These are phyloP conservation scores for Corythaixoides concolor DNA, from an alignment of 2,113 vertebrate genomes.

Conservation along the genomic window DNA sequence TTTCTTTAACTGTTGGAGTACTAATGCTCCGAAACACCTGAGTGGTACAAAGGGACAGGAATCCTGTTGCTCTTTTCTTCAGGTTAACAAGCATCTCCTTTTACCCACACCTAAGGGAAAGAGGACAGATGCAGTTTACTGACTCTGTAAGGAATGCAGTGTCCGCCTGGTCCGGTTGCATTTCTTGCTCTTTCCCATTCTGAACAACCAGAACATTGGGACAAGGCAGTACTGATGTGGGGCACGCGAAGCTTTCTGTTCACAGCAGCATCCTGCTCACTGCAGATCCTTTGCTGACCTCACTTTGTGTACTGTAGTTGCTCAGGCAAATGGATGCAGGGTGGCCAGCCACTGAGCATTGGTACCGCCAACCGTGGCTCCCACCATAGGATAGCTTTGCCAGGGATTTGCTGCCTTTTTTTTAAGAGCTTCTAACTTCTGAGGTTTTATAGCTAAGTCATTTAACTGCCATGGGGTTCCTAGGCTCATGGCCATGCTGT, in stretches of 20 bases:
- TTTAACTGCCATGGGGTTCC: neutral
- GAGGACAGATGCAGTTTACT: neutral
- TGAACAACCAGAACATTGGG: neutral
- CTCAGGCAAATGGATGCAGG: neutral
- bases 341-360: neutral
- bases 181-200: neutral
- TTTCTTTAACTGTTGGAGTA: neutral
- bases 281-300: neutral
- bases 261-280: neutral
- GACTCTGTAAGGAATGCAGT: neutral
- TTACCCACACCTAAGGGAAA: neutral
- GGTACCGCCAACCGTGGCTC: fast-evolving
- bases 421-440: neutral
- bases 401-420: neutral
- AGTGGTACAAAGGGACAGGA: neutral
- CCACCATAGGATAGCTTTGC: neutral
- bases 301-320: neutral
- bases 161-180: neutral
- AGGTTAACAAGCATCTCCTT: neutral
- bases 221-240: neutral
- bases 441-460: neutral
- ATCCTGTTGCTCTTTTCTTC: neutral
- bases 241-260: neutral
- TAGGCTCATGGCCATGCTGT: neutral
- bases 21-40: neutral